Percentiles rank a stretch among this genome's conserved stretches.
Evolutionary conservation across 1,140 invertebrate species (phyloP).

Genomic region (Daktulosphaira vitifoliae): DNA sequence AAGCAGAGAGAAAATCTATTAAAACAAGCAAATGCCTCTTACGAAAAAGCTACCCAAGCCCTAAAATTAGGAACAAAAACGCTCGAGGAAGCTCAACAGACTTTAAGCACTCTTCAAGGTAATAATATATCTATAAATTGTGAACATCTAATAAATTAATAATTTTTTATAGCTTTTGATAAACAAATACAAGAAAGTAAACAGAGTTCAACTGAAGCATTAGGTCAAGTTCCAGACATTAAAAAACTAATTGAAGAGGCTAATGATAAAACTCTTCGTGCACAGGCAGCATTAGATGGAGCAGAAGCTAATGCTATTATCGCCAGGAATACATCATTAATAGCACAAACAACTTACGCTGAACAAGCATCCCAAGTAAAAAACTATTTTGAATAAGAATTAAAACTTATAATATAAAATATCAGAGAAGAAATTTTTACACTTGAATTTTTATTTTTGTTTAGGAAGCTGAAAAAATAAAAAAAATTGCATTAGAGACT

Average conservation of each 20-base stretch:
- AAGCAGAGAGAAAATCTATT: constrained; percentile 56
- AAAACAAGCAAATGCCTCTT: constrained; percentile 59
- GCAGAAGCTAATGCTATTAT: constrained; percentile 69
- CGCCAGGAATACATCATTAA: constrained; percentile 63
- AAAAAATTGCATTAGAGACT: constrained; percentile 63
- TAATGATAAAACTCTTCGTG: constrained; percentile 49
- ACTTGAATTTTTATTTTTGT: constrained; percentile 35
- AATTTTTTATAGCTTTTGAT: constrained; percentile 65
- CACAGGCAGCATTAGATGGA: constrained; percentile 51
- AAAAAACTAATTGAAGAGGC: constrained; percentile 56
- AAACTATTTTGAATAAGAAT: background rate
- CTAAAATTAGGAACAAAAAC: constrained; percentile 75
- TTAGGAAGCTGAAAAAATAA: constrained; percentile 65
- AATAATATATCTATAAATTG: too few relatives aligned
- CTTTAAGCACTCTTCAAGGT: constrained; percentile 74
- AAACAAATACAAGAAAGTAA: constrained; percentile 68
- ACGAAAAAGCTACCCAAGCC: constrained; percentile 67
- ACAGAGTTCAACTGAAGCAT: constrained; percentile 57
- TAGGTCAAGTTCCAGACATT: constrained; percentile 51
- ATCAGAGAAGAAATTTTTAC: constrained; percentile 27
- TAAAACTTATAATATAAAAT: constrained; percentile 5
- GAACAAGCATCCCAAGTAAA: constrained; percentile 63
- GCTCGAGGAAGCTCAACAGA: constrained; percentile 75
- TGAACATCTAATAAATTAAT: background rate
- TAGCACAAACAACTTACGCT: constrained; percentile 63